These are phyloP conservation scores for Tokudaia muenninki DNA, from an alignment of 2,797 vertebrate genomes.

Conservation along the genomic window DNA sequence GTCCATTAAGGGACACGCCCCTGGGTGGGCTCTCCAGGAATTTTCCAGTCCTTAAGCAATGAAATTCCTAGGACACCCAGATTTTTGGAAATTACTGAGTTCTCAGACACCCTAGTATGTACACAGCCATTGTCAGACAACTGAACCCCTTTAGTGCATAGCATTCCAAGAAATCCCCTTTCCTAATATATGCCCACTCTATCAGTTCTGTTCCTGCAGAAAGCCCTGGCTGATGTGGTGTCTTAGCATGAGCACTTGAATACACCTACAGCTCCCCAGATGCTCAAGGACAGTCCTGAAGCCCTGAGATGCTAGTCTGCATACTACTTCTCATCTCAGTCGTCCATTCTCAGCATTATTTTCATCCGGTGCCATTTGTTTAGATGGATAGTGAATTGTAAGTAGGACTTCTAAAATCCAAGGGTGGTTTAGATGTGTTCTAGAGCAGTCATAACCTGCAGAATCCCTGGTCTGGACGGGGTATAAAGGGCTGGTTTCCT, in stretches of 20 bases:
- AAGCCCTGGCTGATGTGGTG: not conserved
- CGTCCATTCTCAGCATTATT: not conserved
- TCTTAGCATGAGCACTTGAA: not conserved
- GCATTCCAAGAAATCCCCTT: not conserved
- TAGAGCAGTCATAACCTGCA: not conserved
- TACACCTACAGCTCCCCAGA: not conserved
- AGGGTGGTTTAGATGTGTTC: not conserved
- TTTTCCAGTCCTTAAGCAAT: not conserved
- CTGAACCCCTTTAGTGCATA: not conserved
- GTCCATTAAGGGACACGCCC: not conserved
- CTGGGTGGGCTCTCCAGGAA: not conserved
- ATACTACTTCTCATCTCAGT: not conserved
- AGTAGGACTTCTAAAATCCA: constrained; percentile 13
- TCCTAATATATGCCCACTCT: not conserved
- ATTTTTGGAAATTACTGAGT: not conserved
- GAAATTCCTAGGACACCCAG: not conserved
- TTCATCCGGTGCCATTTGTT: not conserved
- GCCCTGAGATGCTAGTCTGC: not conserved
- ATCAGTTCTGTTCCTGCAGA: not conserved
- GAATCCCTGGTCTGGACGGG: not conserved
- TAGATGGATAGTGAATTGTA: not conserved
- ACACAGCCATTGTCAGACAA: not conserved
- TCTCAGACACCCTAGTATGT: not conserved
- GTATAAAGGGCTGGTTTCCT: not conserved
- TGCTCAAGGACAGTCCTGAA: not conserved